These are phyloP conservation scores for Holothuria scabra DNA, from an alignment of 53 echinoderm and acorn worm species.

Conservation along the genomic window DNA sequence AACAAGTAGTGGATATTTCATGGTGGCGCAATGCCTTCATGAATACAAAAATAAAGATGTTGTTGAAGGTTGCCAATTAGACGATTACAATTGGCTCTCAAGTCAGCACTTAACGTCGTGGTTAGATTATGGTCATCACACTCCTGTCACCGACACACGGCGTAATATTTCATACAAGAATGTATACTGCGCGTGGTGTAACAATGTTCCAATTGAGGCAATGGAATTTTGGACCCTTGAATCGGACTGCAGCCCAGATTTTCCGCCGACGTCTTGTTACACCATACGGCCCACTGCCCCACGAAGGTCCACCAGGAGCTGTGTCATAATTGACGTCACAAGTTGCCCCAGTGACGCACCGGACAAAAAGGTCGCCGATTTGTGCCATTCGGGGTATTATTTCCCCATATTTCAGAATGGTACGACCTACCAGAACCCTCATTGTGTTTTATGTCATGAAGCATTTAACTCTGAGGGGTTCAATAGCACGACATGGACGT, in stretches of 20 bases:
- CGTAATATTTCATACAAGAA: constrained; percentile 13
- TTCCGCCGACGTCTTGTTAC: background rate
- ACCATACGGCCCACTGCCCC: background rate
- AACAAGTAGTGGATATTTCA: background rate
- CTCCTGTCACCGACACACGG: background rate
- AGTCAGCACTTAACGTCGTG: background rate
- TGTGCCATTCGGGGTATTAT: constrained; percentile 6
- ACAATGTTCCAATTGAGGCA: background rate
- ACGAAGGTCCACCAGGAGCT: background rate
- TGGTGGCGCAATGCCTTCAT: background rate
- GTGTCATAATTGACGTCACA: background rate
- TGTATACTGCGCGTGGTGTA: constrained; percentile 32
- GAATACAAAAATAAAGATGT: background rate
- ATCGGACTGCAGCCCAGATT: background rate
- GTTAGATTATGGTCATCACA: background rate
- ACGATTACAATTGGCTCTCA: background rate
- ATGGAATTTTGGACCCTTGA: background rate
- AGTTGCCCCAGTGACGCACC: background rate
- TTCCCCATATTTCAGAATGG: background rate
- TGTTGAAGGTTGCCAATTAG: background rate
- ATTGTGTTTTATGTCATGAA: constrained; percentile 5
- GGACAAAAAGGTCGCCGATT: background rate
- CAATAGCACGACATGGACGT: background rate
- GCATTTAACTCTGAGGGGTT: background rate
- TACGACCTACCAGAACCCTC: constrained; percentile 4